Percentiles rank a stretch among this genome's conserved stretches.
Evolutionary conservation across 2,888 invertebrate species (phyloP).

Genomic region (Lepidocyrtinus sp.): DNA sequence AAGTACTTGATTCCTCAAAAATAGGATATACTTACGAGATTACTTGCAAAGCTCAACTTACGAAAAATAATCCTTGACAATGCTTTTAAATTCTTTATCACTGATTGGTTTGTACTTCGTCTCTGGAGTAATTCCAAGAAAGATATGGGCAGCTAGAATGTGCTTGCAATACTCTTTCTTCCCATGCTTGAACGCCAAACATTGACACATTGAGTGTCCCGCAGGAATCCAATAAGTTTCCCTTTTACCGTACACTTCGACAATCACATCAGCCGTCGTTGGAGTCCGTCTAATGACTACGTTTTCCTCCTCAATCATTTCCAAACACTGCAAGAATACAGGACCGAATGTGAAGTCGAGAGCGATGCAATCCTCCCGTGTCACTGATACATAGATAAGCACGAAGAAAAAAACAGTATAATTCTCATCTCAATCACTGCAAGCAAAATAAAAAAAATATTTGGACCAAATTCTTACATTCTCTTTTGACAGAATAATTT

Average conservation of each 20-base stretch:
- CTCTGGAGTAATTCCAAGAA: slow-evolving; percentile 26
- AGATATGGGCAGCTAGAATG: slow-evolving; percentile 50
- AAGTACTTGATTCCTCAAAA: not conserved
- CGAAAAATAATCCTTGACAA: not conserved
- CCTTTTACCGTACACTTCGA: slow-evolving; percentile 31
- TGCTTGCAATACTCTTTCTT: slow-evolving; percentile 54
- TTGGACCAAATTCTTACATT: slow-evolving; percentile 27
- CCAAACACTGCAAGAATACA: slow-evolving; percentile 31
- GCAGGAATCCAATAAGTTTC: slow-evolving; percentile 47
- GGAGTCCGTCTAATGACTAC: slow-evolving; percentile 16
- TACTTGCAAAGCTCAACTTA: not conserved
- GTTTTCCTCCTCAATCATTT: slow-evolving; percentile 51
- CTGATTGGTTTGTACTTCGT: slow-evolving; percentile 41
- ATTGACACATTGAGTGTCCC: slow-evolving; percentile 47
- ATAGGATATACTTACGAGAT: not conserved
- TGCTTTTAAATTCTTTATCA: slow-evolving; percentile 31
- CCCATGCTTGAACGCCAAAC: slow-evolving; percentile 33
- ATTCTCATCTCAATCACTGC: not conserved
- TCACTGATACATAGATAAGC: slow-evolving; percentile 30
- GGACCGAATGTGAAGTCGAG: slow-evolving; percentile 44
- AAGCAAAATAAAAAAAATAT: not conserved
- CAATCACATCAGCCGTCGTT: slow-evolving; percentile 12
- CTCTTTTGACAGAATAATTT: slow-evolving; percentile 12
- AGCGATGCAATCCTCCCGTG: slow-evolving; percentile 47
- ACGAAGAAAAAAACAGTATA: not conserved